A percentile compares a stretch with the other conserved stretches of the same genome.
Evolutionary conservation across 2,113 vertebrate genomes (phyloP).

Genomic region (Coturnix japonica): DNA sequence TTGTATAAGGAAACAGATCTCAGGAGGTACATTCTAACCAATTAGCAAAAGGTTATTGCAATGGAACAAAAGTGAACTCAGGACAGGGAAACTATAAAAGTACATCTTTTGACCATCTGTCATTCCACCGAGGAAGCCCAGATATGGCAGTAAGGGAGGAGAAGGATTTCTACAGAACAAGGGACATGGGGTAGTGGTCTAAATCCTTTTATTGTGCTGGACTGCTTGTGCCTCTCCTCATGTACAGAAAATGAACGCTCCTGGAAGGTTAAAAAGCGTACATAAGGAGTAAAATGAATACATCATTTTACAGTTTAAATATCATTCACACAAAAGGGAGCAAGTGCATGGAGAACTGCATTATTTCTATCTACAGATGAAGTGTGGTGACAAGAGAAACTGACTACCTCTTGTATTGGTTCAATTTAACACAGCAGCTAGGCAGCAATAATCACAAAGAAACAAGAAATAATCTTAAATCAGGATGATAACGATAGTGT

Average conservation of each 20-base stretch:
- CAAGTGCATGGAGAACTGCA: background rate
- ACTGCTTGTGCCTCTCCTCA: background rate
- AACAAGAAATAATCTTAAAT: constrained; percentile 21
- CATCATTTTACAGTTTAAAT: background rate
- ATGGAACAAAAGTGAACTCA: background rate
- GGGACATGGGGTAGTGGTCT: background rate
- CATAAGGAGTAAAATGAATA: background rate
- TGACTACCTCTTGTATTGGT: background rate
- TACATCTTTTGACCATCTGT: background rate
- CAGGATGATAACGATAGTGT: background rate
- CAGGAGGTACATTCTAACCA: background rate
- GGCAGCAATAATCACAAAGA: background rate
- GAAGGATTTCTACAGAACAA: background rate
- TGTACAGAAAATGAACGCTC: background rate
- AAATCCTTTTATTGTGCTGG: background rate
- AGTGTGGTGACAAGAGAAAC: background rate
- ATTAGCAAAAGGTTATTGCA: background rate
- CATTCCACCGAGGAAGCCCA: background rate
- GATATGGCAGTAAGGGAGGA: background rate
- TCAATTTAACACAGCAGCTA: background rate
- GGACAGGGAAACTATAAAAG: background rate
- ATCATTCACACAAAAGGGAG: background rate
- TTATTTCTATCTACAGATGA: background rate
- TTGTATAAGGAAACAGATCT: background rate
- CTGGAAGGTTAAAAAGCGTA: background rate